A percentile compares a stretch with the other conserved stretches of the same genome.
phyloP scores from a whole-genome alignment of 2,797 vertebrate species.

The Poeciliopsis presidionis region DNA sequence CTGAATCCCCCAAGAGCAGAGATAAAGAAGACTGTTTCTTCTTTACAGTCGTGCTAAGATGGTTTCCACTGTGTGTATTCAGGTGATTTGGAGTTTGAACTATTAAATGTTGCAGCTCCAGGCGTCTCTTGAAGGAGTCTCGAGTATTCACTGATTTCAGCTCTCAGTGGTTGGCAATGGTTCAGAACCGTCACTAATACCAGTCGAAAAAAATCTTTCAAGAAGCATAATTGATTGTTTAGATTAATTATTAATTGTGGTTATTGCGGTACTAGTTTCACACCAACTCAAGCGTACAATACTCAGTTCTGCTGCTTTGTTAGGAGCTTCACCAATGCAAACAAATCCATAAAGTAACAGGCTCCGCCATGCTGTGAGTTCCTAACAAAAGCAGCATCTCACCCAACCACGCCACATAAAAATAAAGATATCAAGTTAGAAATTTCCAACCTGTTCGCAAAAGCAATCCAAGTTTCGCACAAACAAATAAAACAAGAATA shows the following conservation, averaged over 20 bases:
- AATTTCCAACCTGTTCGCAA: not conserved
- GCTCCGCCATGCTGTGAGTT: not conserved
- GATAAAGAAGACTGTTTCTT: too few species aligned
- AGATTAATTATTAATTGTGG: not conserved
- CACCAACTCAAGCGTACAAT: not conserved
- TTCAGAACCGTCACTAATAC: too few species aligned
- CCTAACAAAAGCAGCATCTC: not conserved
- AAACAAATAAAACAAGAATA: not conserved
- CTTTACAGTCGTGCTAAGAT: too few species aligned
- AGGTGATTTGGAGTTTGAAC: too few species aligned
- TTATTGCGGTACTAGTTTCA: not conserved
- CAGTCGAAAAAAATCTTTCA: not conserved
- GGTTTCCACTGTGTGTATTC: too few species aligned
- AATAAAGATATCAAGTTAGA: not conserved
- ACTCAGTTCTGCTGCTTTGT: not conserved
- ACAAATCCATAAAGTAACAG: not conserved
- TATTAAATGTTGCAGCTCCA: not conserved
- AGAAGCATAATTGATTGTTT: not conserved
- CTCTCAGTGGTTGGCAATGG: not conserved
- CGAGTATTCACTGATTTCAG: not conserved
- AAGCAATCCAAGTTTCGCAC: conserved; percentile 3
- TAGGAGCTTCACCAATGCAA: not conserved
- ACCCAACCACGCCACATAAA: not conserved
- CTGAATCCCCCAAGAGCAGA: too few species aligned
- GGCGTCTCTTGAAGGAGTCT: not conserved